A percentile compares a stretch with the other conserved stretches of the same genome.
phyloP scores from a whole-genome alignment of 1,140 invertebrate genomes.

The Proales similis region DNA sequence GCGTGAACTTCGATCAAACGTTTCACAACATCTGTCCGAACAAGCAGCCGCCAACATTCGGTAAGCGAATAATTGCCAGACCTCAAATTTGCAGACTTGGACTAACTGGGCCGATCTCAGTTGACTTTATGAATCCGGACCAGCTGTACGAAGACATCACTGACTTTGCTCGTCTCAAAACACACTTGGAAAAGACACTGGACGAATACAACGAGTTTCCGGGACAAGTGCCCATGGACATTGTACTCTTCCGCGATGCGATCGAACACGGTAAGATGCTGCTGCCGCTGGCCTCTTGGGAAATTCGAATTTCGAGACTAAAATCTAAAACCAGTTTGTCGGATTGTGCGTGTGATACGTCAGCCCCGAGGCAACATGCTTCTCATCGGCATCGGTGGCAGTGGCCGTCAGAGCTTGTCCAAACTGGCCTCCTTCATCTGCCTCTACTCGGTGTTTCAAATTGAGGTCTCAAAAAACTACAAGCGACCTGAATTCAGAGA shows the following conservation, averaged over 20 bases:
- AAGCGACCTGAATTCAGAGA: constrained; percentile 68
- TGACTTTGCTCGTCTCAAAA: constrained; percentile 59
- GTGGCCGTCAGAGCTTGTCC: constrained; percentile 51
- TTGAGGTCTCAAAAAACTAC: constrained; percentile 69
- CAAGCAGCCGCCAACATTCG: constrained; percentile 66
- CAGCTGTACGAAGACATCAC: constrained; percentile 68
- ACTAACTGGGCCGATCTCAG: no score
- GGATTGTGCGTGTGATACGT: constrained; percentile 70
- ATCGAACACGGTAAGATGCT: constrained; percentile 62
- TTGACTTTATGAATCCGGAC: constrained; percentile 66
- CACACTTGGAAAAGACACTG: constrained; percentile 62
- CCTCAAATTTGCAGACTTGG: no score
- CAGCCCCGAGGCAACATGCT: constrained; percentile 73
- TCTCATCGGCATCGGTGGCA: constrained; percentile 68
- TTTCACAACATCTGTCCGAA: constrained; percentile 70
- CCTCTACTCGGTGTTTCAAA: constrained; percentile 67
- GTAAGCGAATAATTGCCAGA: no score
- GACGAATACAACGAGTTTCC: constrained; percentile 70
- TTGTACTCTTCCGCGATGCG: constrained; percentile 73
- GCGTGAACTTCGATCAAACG: constrained; percentile 66
- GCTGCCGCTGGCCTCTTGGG: neutral
- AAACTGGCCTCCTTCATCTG: constrained; percentile 58
- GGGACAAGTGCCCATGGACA: constrained; percentile 66
- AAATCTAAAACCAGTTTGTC: constrained; percentile 56
- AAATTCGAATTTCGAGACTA: neutral